Base-by-base conservation (phyloP, 2,113 vertebrate species). In the Calonectris borealis region DNA sequence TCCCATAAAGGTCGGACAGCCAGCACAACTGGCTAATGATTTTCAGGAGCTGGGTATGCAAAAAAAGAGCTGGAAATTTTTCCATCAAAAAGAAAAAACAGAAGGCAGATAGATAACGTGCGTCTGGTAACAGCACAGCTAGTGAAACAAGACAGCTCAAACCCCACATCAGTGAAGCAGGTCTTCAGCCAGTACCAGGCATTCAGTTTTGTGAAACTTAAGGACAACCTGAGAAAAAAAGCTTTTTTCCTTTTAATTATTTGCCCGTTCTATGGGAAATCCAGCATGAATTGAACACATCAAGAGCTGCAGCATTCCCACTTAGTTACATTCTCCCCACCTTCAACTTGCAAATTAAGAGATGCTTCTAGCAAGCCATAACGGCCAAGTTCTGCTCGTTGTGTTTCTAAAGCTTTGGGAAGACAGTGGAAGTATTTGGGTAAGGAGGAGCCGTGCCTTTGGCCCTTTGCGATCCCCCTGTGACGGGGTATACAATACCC, bases 401-500 rank as follows among this genome's bases (percentile, higher is more conserved):
- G 10, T 54, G 16, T 44, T 90, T 58, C 44, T 32, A 64, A 71
- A 82, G 69, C 46, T 88, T 44, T 64, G 49, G 75, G 77, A 91
- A 79, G 66, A 44, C 17, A 75, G 14, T 6, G 5, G 27, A 64
- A 76, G 2, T 31, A 51, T 48, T 31, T 51, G 42, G 21, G 26
- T 64, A 88, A 69, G 36, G 26, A 77, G n/a, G 42, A 77, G 10
- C 58, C 4, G 5, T 72, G 65, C 66, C 77, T 78, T 73, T 46
- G 17, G 68, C 42, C 51, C 15, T 72, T 38, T 0, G 0, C 16
- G 27, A 46, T 85, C 29, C 13, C 38, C 38, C 31, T 18, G 19
- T 6, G 21, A 51, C 6, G 13, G 6, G 20, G 36, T 15, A 9
- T 7, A 55, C 7, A 46, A 6, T 7, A 29, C 9, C 12, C 26